Evolutionary conservation across 2,797 vertebrate species (phyloP).

Genomic region (Clamator glandarius): DNA sequence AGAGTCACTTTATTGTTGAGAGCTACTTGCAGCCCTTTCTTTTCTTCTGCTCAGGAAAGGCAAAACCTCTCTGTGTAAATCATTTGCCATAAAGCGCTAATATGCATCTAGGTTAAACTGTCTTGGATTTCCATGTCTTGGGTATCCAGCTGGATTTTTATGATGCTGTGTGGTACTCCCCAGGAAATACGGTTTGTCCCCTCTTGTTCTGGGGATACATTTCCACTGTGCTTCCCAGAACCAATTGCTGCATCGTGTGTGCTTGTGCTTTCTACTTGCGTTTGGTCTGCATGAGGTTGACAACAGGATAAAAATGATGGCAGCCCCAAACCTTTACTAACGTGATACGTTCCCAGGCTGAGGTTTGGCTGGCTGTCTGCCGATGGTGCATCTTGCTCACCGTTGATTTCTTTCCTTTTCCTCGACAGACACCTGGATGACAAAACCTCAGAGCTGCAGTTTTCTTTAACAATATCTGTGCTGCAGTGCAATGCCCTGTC

Average conservation of each 20-base stretch:
- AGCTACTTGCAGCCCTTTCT: background rate
- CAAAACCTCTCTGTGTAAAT: background rate
- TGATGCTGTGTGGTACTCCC: background rate
- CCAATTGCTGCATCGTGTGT: background rate
- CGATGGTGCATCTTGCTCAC: background rate
- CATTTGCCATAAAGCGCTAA: background rate
- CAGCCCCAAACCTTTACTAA: background rate
- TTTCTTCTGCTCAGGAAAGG: background rate
- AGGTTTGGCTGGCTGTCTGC: background rate
- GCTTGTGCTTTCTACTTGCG: background rate
- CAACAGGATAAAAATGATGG: background rate
- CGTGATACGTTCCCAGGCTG: fast-evolving
- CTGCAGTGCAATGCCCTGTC: background rate
- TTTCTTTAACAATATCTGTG: background rate
- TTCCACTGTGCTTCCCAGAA: background rate
- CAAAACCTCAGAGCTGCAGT: background rate
- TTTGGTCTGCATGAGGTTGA: background rate
- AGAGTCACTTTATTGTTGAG: slow-evolving; percentile 48
- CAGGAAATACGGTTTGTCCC: background rate
- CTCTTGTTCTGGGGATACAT: background rate
- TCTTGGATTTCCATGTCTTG: background rate
- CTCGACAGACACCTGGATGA: background rate
- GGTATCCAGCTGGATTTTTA: background rate
- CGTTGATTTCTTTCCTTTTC: background rate
- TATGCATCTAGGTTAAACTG: background rate